A percentile compares a stretch with the other conserved stretches of the same genome.
Conservation (phyloP, 2,113 vertebrate genomes). For the Synchiropus splendidus region DNA sequence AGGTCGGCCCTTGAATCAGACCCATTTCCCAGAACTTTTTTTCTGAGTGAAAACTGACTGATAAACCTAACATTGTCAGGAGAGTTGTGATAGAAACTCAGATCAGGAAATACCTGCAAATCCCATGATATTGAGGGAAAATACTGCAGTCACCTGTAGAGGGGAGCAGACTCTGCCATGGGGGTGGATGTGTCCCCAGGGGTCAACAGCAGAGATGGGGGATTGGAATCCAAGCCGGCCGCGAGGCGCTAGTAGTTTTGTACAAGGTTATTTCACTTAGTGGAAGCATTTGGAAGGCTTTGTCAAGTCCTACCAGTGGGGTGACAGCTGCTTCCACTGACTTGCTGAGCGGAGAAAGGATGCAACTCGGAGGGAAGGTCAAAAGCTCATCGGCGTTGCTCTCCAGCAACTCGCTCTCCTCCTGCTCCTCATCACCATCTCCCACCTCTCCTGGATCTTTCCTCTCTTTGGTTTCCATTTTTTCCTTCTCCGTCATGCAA, state of each 20-base stretch:
- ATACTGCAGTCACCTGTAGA: constrained; percentile 58
- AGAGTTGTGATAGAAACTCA: too few species aligned
- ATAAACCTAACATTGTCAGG: neutral
- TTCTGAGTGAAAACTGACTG: neutral
- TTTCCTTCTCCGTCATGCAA: constrained; percentile 20
- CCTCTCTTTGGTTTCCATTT: constrained; percentile 26
- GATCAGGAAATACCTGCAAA: too few species aligned
- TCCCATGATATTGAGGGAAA: neutral
- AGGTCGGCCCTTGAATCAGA: neutral
- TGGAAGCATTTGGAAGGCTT: neutral
- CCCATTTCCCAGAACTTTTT: too few species aligned
- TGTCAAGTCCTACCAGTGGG: constrained; percentile 55
- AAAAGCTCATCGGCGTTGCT: constrained; percentile 52
- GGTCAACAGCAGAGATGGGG: constrained; percentile 22
- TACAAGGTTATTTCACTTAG: neutral
- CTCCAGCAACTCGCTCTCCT: constrained; percentile 15
- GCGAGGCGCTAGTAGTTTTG: constrained; percentile 39
- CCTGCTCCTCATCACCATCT: constrained; percentile 8
- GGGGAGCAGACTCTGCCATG: constrained; percentile 36
- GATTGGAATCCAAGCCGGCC: constrained; percentile 20
- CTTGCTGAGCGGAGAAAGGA: constrained; percentile 71
- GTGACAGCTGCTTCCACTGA: constrained; percentile 67
- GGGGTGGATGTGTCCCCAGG: constrained; percentile 19
- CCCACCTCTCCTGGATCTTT: constrained; percentile 5
- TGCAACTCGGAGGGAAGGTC: constrained; percentile 50